Percentiles rank a stretch among this genome's conserved stretches.
phyloP scores from a whole-genome alignment of 2,797 vertebrate species.

The Halcyon leucocephala region DNA sequence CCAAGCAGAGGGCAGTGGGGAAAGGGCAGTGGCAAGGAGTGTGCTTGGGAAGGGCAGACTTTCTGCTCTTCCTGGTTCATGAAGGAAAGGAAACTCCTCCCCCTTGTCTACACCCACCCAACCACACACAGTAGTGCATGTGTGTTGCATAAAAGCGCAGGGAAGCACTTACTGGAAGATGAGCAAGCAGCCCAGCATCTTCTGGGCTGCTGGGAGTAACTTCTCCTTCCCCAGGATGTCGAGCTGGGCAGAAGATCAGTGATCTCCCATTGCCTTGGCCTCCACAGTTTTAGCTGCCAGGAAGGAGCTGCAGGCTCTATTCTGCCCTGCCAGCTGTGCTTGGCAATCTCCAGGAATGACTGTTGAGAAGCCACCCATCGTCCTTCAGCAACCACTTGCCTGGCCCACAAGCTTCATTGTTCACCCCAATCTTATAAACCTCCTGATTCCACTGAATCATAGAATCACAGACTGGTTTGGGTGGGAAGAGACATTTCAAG shows the following conservation, averaged over 20 bases:
- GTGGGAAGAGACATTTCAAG: background rate
- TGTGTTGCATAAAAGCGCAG: background rate
- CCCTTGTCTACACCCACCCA: rapidly evolving
- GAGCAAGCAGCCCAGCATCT: background rate
- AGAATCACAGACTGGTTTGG: background rate
- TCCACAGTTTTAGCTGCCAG: background rate
- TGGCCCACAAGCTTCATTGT: rapidly evolving
- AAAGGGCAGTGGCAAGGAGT: background rate
- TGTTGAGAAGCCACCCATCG: background rate
- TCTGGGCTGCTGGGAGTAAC: background rate
- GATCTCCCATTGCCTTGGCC: background rate
- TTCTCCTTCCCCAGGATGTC: rapidly evolving
- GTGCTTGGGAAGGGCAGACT: background rate
- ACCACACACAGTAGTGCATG: background rate
- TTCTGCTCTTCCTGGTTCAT: background rate
- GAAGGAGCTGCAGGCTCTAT: background rate
- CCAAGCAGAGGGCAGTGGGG: background rate
- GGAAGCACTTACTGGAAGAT: background rate
- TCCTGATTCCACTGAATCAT: background rate
- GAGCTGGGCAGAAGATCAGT: background rate
- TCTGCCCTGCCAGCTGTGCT: background rate
- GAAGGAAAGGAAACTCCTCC: background rate
- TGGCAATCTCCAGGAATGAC: background rate
- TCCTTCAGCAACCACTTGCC: rapidly evolving
- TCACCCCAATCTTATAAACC: background rate